phyloP scores from a whole-genome alignment of 2,888 invertebrate genomes.

The Octodonta nipae region DNA sequence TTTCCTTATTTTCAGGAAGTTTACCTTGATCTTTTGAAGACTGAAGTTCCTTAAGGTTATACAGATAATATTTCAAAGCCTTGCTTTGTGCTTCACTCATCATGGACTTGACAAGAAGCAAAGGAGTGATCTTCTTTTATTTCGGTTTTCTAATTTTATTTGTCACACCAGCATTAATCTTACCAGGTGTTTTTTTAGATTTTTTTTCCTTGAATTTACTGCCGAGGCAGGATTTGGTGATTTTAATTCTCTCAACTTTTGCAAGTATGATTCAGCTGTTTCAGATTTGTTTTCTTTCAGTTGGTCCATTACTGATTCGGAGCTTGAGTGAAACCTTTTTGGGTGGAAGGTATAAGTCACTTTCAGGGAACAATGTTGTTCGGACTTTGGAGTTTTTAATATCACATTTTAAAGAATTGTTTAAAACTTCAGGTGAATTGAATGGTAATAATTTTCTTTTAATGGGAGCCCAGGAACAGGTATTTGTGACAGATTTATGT shows the following conservation, averaged over 20 bases:
- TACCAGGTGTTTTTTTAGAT: conserved; percentile 29
- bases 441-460: conserved; percentile 16
- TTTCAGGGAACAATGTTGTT: conserved; percentile 25
- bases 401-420: conserved; percentile 14
- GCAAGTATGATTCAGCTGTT: too few relatives aligned
- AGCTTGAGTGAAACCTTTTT: conserved; percentile 45
- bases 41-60: too few relatives aligned
- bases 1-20: too few relatives aligned
- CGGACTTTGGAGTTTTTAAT: conserved; percentile 28
- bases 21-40: too few relatives aligned
- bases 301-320: conserved; percentile 16
- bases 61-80: too few relatives aligned
- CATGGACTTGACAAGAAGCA: too few relatives aligned
- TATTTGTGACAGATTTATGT: conserved; percentile 26
- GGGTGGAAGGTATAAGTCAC: conserved; percentile 36
- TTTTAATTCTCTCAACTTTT: too few relatives aligned
- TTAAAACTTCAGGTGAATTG: conserved; percentile 13
- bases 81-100: too few relatives aligned
- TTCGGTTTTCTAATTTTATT: too few relatives aligned
- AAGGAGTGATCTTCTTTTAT: too few relatives aligned
- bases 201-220: neutral
- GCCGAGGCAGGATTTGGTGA: too few relatives aligned
- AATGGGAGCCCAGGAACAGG: conserved; percentile 13
- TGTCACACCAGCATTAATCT: conserved; percentile 52
- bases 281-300: conserved; percentile 3